phyloP scores from a whole-genome alignment of 2,113 vertebrate species.

The Labeo catla region DNA sequence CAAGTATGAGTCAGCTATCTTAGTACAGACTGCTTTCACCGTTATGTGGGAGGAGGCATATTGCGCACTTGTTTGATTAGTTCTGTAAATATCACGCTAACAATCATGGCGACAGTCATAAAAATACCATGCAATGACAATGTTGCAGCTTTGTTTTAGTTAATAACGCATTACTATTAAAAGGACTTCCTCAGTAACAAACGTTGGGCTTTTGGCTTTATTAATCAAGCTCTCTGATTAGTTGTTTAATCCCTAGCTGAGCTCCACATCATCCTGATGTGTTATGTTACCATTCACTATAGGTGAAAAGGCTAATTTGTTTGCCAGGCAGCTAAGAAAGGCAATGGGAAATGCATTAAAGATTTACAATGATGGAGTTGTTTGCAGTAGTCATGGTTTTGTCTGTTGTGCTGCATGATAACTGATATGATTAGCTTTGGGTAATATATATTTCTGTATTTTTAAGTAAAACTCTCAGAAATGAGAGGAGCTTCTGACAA shows the following conservation, averaged over 20 bases:
- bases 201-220: background rate
- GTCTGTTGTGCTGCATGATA: background rate
- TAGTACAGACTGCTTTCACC: background rate
- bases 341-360: background rate
- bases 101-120: background rate
- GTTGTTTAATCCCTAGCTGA: background rate
- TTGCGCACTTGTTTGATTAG: constrained; percentile 19
- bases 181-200: background rate
- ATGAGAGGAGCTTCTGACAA: background rate
- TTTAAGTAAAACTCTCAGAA: background rate
- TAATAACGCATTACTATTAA: background rate
- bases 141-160: background rate
- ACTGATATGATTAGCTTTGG: background rate
- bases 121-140: constrained; percentile 20
- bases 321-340: background rate
- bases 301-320: background rate
- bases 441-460: background rate
- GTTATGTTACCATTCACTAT: background rate
- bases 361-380: background rate
- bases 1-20: background rate
- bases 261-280: background rate
- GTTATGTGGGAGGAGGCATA: background rate
- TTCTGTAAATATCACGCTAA: background rate
- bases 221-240: background rate
- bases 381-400: background rate